Base-by-base conservation (phyloP, 30 jellyfish, hydroid and myxozoan genomes). In the Pelagia noctiluca region DNA sequence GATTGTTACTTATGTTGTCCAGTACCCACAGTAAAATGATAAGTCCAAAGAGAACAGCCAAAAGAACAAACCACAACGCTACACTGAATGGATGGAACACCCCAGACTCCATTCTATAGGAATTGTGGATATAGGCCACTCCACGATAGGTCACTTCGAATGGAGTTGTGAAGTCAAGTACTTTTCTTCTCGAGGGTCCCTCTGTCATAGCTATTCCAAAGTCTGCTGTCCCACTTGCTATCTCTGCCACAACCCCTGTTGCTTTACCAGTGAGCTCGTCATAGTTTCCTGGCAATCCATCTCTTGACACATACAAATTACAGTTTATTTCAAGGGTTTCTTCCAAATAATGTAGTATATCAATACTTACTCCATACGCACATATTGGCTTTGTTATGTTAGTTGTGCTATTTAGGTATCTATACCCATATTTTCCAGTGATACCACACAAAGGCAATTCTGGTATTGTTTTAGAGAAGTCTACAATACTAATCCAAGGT, bases 351-450 rank as follows among this genome's bases (percentile, higher is more conserved):
- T 24, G 50, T 13, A 75, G 54, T 7, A 75, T 53, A 33, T 75
- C 87, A 53, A 75, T 75, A 3, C 46, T 21, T n/a, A 75, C 50
- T 1, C 87, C 87, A 53, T 75, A 22, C 54, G 60, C 64, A 25
- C 87, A 75, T 2, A 75, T 70, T 42, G 57, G 57, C 16, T 5
- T 16, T 42, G 57, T 42, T 42, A 5, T 16, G 16, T 42, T 42
- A 42, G 57, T 5, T 42, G 57, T 5, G 16, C 57, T 42, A 42
- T 42, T 42, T 5, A 16, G 12, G 16, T 42, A 42, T 42, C 57
- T 42, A 16, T 42, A 42, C 57, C 57, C 57, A 42, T 42, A 42
- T 42, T 16, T 8, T 42, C 57, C 57, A 5, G 12, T 16, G 16
- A 42, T 8, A 16, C 57, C 57, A 42, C 57, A 42, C 8, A 42